A percentile compares a stretch with the other conserved stretches of the same genome.
Conservation (phyloP, 2,797 vertebrate species). For the Siniperca scherzeri region DNA sequence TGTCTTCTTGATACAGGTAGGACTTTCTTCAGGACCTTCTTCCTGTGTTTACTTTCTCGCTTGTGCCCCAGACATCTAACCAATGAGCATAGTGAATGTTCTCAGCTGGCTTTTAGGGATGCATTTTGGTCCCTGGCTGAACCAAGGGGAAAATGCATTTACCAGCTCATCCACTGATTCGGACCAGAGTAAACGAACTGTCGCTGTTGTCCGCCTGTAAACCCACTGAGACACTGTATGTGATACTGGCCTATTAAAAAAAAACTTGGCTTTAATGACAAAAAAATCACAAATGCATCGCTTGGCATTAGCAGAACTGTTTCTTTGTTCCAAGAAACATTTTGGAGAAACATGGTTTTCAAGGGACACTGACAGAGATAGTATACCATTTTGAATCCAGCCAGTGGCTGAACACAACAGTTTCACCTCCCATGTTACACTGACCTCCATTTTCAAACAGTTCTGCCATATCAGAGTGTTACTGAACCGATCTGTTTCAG, state of each 20-base stretch:
- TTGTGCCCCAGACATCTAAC: neutral
- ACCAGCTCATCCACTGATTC: too few species aligned
- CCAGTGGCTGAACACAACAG: constrained; percentile 13
- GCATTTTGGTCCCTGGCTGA: too few species aligned
- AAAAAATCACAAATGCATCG: neutral
- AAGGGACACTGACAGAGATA: constrained; percentile 13
- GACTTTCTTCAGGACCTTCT: too few species aligned
- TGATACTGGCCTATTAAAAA: neutral
- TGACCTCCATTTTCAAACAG: constrained; percentile 57
- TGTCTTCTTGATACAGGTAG: too few species aligned
- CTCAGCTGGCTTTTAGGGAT: too few species aligned
- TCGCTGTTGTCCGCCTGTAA: neutral
- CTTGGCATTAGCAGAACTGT: neutral
- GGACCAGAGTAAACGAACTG: too few species aligned
- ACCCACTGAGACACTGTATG: neutral
- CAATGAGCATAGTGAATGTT: too few species aligned
- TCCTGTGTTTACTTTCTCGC: too few species aligned
- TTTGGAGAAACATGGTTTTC: neutral
- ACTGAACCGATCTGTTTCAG: neutral
- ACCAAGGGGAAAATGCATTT: too few species aligned
- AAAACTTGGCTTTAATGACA: neutral
- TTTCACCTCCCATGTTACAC: constrained; percentile 47
- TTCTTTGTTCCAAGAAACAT: neutral
- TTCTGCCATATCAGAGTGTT: constrained; percentile 13
- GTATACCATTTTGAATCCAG: constrained; percentile 6